Evolutionary conservation across 1,140 invertebrate genomes (phyloP), one percentile per base, ranked within the genome.

Genomic region (Saccostrea glomerata): DNA sequence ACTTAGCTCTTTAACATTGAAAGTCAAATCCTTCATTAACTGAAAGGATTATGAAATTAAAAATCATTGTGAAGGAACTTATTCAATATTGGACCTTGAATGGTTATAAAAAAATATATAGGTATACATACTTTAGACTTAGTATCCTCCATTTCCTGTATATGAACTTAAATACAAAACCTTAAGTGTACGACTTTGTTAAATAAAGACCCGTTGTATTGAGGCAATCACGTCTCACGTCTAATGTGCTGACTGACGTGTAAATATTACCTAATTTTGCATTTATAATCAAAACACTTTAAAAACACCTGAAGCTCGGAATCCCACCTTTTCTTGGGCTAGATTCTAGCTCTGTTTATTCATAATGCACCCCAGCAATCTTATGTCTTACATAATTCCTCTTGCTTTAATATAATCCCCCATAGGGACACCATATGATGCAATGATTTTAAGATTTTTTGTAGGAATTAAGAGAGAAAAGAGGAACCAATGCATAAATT

Each of bases 261-360:
- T 36, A 73, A 73, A 73, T 30, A 73, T 73, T 73, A 73, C 70
- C 70, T 73, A 73, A 73, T 73, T 73, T 73, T 73, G 70, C 70
- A 73, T 73, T 73, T 73, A 73, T 73, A 73, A 73, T 73, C 25
- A 73, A 73, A 73, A 25, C 23, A 30, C 25, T 15, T 30, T 11
- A 73, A 25, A 36, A 73, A 73, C 70, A 73, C 70, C 70, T 73
- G 9, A 15, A 73, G 11, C 25, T 73, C 36, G 25, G 25, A 15
- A 73, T 73, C 15, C 23, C 70, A 73, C 23, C 13, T 23, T 30
- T 15, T 73, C 25, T 30, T 36, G 70, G 25, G 25, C 15, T 30
- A 73, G 25, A 73, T 30, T 30, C 23, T 36, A 9, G 9, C 30
- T 11, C 70, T 73, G 30, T 73, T 73, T 4, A 73, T 11, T 73